Conservation (phyloP, 2,113 vertebrate genomes). For the Apistogramma diplotaenia region DNA sequence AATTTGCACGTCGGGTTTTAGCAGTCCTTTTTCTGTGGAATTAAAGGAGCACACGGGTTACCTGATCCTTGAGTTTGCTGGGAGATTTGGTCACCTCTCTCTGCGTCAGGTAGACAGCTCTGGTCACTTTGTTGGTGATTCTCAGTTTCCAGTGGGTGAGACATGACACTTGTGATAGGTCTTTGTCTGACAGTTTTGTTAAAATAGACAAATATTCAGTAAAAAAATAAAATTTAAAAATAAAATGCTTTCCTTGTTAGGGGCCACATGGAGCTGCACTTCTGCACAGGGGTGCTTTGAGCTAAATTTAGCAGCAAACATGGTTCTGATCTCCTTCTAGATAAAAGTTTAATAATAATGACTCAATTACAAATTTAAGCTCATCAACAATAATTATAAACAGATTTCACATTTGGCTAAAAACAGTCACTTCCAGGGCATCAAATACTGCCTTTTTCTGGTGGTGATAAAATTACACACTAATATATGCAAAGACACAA, state of each 20-base stretch:
- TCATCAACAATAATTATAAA: neutral
- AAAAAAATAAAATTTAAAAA: neutral
- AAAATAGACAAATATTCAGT: neutral
- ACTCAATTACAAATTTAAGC: neutral
- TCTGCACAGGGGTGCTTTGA: neutral
- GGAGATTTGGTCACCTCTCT: neutral
- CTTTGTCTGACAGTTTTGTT: neutral
- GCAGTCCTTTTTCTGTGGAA: neutral
- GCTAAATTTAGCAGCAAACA: neutral
- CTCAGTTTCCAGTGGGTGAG: neutral
- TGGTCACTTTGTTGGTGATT: neutral
- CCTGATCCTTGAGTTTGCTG: neutral
- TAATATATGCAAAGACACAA: neutral
- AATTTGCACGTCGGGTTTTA: neutral
- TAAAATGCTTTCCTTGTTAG: neutral
- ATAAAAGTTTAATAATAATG: neutral
- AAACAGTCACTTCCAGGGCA: neutral
- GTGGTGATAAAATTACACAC: neutral
- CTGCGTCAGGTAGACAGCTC: neutral
- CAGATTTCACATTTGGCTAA: neutral
- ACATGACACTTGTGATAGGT: neutral
- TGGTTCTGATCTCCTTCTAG: neutral
- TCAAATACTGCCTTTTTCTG: neutral
- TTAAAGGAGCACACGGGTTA: slow-evolving; percentile 2
- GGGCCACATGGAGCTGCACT: neutral